A percentile compares a stretch with the other conserved stretches of the same genome.
phyloP scores from a whole-genome alignment of 2,888 invertebrate species.

The Melanostoma scalare region DNA sequence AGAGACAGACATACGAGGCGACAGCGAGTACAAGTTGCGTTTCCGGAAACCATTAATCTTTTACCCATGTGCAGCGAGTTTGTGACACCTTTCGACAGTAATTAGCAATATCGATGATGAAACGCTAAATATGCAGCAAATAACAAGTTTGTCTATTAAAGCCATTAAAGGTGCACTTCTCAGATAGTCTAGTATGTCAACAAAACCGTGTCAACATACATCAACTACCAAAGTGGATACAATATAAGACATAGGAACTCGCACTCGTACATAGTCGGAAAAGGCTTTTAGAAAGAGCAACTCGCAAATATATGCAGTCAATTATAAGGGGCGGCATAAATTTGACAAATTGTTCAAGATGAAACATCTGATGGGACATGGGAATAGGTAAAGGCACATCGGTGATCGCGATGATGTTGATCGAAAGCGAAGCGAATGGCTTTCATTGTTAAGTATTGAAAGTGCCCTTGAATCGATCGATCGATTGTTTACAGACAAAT shows the following conservation, averaged over 20 bases:
- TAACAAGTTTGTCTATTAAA: background rate
- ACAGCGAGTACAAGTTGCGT: constrained; percentile 2
- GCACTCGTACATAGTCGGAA: too few relatives aligned
- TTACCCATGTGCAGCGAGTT: constrained; percentile 27
- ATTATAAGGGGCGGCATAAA: constrained; percentile 22
- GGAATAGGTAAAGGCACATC: background rate
- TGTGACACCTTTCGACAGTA: constrained; percentile 45
- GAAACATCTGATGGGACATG: background rate
- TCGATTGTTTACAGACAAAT: background rate
- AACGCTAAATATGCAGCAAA: constrained; percentile 6
- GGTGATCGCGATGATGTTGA: background rate
- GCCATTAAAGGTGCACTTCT: constrained; percentile 14
- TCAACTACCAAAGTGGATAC: constrained; percentile 3
- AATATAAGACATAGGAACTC: too few relatives aligned
- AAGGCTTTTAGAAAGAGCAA: too few relatives aligned
- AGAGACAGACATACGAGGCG: background rate
- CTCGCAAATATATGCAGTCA: constrained; percentile 8
- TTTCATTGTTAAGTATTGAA: constrained; percentile 3
- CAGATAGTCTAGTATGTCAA: constrained; percentile 19
- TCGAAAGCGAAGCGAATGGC: background rate
- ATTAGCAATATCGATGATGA: constrained; percentile 37
- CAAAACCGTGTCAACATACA: constrained; percentile 26
- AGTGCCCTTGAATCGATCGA: background rate
- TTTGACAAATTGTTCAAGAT: background rate
- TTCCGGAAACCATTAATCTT: constrained; percentile 56